Evolutionary conservation across 2,888 invertebrate species (phyloP), one percentile per base, ranked within the genome.

Genomic region (Ctena decussata): DNA sequence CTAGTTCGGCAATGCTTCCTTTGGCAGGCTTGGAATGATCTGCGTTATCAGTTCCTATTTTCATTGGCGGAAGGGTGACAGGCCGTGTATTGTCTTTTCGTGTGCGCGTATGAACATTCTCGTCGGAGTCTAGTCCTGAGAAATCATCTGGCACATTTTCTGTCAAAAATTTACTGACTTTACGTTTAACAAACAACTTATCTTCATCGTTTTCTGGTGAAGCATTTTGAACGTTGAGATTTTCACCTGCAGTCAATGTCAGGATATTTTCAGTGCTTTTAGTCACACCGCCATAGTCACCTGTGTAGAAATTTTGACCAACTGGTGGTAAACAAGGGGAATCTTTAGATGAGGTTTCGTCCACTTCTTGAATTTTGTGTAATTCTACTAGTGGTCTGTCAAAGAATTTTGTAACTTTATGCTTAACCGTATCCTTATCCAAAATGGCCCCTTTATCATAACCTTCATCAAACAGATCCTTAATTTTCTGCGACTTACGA

Each of bases 391-490:
- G 79, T 1, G 89, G 89, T 53, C 76, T 78, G 32, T 86, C 82
- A 76, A 90, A 90, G 74, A 87, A 90, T 41, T 84, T 65, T 30
- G 79, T 57, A 0, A 90, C 84, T 65, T 86, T 89, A 18, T 69
- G 32, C 3, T 81, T 79, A 21, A 87, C 83, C 0, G 86, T 79
- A 1, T 74, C 78, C 8, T 73, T 49, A 44, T 90, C 87, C 1
- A 90, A 72, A 71, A 90, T 85, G n/a, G 87, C 86, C 18, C 90
- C 90, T 44, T 84, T 84, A 35, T 71, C 69, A 30, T 86, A 75
- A 21, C 90, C 86, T 24, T 85, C 77, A 2, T 82, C 82, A 41
- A 90, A 89, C 24, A 89, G 69, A 12, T 85, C 82, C 44, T 90
- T 83, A n/a, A 90, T 88, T 37, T 89, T 86, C 75, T 82, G 78